Conservation (phyloP, 2,797 vertebrate genomes). For the Rhynchonycteris naso region DNA sequence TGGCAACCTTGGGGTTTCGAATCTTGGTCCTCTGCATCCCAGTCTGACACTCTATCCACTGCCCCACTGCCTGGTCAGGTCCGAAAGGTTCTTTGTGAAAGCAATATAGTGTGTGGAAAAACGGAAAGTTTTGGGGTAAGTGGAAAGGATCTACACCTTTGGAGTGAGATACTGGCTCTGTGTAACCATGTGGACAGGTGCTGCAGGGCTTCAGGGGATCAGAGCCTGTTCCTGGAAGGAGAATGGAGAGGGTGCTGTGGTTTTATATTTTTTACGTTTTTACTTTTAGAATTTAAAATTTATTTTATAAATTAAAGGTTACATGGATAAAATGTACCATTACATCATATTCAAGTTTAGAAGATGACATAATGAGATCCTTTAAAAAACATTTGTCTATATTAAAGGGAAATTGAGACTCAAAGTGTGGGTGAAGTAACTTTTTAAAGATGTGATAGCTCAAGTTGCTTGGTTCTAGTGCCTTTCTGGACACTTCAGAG, state of each 20-base stretch:
- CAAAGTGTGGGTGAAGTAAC: not conserved
- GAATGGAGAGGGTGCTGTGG: not conserved
- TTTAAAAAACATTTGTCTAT: not conserved
- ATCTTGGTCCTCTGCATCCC: too few relatives aligned
- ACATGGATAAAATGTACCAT: not conserved
- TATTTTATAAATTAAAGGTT: conserved; percentile 37
- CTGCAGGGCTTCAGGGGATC: not conserved
- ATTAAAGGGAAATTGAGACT: not conserved
- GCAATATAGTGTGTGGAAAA: conserved; percentile 50
- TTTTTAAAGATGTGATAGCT: not conserved
- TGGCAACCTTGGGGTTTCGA: too few relatives aligned
- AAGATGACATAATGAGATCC: not conserved
- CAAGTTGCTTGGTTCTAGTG: not conserved
- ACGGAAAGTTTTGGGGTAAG: not conserved
- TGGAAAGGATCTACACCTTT: not conserved
- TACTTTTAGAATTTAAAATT: conserved; percentile 15
- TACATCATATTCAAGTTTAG: not conserved
- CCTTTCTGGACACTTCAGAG: not conserved
- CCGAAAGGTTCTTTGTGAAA: conserved; percentile 33
- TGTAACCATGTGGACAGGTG: not conserved
- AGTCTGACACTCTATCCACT: too few relatives aligned
- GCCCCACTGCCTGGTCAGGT: not conserved
- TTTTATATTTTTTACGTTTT: not conserved
- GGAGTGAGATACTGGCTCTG: not conserved
- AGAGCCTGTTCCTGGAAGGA: not conserved